Base-by-base conservation (phyloP, 2,888 invertebrate genomes). In the Cataglyphis altisquamis region DNA sequence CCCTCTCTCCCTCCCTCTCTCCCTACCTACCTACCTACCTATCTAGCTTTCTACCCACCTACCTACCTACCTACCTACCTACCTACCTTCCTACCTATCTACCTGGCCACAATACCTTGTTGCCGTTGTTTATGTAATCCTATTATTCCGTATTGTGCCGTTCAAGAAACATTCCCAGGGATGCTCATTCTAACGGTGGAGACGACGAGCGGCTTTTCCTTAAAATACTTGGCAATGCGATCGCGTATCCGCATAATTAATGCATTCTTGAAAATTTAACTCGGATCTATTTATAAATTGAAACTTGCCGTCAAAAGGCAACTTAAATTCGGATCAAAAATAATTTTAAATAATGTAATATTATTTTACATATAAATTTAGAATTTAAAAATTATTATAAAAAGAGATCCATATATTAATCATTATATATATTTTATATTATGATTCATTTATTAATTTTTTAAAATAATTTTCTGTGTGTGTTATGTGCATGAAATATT, bases 61-160 rank as follows among this genome's bases (percentile, higher is more conserved):
- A 75, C 72, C 83, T 77, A 45, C 41, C 48, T 75, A 45, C 62
- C 86, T 67, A 74, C 72, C 84, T 86, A 66, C 21, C 84, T 66
- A 25, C 57, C 84, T 63, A 66, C 74, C 78, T 18, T 39, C 74
- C 84, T 80, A 83, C 85, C 89, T 87, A 81, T 88, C 88, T 84
- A 86, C 87, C 85, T 85, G 84, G 86, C 92, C 93, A 94, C 94
- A 94, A 94, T 94, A 90, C 91, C 93, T 94, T 94, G 94, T 94
- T 93, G 94, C 93, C 93, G 93, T 94, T 94, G 94, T 94, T 94
- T 94, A 94, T 94, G 94, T 94, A 94, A 94, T 94, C 94, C 94
- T 92, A 94, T 94, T 94, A 94, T 94, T 94, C 93, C 91, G 91
- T 91, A 93, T 94, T 93, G 94, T 93, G 90, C 92, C 90, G 91